A percentile compares a stretch with the other conserved stretches of the same genome.
Conservation (phyloP, 1,140 invertebrate genomes). For the Cotesia chilonis region DNA sequence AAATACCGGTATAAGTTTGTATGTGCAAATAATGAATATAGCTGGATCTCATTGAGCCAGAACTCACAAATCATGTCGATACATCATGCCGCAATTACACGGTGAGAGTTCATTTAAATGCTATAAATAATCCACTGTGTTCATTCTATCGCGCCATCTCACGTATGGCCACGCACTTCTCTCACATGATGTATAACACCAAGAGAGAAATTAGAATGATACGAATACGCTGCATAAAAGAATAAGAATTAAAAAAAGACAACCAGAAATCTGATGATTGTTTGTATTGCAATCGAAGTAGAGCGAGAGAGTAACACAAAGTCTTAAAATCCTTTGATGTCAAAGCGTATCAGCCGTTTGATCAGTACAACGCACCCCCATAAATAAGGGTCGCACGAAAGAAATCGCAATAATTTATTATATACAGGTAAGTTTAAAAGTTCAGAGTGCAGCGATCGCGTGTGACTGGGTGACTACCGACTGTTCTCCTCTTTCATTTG, state of each 20-base stretch:
- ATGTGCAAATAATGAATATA: not conserved
- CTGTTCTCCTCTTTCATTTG: conserved; percentile 22
- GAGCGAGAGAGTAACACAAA: conserved; percentile 28
- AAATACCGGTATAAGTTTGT: not conserved
- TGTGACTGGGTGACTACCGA: conserved; percentile 48
- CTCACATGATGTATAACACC: conserved; percentile 1
- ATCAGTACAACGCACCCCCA: conserved; percentile 53
- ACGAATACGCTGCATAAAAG: no score
- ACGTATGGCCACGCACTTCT: conserved; percentile 37
- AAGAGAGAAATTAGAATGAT: no score
- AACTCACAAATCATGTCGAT: conserved; percentile 62
- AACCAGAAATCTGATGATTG: not conserved
- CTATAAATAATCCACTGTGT: conserved; percentile 61
- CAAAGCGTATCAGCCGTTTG: conserved; percentile 55
- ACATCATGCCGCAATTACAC: conserved; percentile 65
- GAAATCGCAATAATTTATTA: conserved; percentile 65
- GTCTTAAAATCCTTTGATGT: conserved; percentile 57
- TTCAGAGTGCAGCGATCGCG: conserved; percentile 54
- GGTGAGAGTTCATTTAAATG: conserved; percentile 64
- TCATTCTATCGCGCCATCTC: conserved; percentile 58
- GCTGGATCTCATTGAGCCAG: conserved; percentile 22
- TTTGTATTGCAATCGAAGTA: conserved; percentile 9
- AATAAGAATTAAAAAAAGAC: not conserved
- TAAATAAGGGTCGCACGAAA: conserved; percentile 60
- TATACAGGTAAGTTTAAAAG: conserved; percentile 44